Evolutionary conservation across 2,113 vertebrate species (phyloP).

Genomic region (Antechinus flavipes): DNA sequence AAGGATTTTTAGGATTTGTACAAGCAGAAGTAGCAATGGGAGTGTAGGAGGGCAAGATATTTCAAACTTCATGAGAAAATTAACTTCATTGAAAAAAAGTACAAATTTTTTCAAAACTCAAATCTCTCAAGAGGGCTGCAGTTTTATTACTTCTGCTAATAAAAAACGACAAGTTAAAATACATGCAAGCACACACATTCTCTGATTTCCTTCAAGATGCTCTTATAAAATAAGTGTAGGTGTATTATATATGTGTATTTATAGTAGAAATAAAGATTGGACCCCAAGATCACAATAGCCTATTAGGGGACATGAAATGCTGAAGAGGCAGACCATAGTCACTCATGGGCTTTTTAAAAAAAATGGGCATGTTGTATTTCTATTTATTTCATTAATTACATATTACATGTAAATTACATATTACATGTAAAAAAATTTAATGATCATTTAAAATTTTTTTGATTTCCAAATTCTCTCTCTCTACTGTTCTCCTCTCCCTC

Average conservation of each 20-base stretch:
- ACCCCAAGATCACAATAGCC: neutral
- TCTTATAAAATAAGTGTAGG: conserved; percentile 31
- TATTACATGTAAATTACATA: too few species aligned
- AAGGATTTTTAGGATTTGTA: conserved; percentile 7
- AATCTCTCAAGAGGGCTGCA: conserved; percentile 58
- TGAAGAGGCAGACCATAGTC: neutral
- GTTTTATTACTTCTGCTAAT: conserved; percentile 73
- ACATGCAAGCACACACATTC: conserved; percentile 28
- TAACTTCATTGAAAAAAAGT: conserved; percentile 57
- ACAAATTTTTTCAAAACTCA: conserved; percentile 58
- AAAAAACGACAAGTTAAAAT: conserved; percentile 67
- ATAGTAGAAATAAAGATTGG: neutral
- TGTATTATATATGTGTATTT: conserved; percentile 14
- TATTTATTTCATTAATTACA: too few species aligned
- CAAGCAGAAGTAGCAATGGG: neutral
- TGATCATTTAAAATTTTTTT: too few species aligned
- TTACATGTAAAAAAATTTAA: too few species aligned
- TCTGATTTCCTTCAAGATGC: conserved; percentile 69
- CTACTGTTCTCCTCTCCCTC: too few species aligned
- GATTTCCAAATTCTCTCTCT: too few species aligned
- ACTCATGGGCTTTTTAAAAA: neutral
- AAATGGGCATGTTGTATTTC: too few species aligned
- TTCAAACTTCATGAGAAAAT: conserved; percentile 40
- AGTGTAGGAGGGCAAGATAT: neutral
- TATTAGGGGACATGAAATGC: neutral